Evolutionary conservation across 1,140 invertebrate genomes (phyloP), one percentile per base, ranked within the genome.

Genomic region (Hesperophylax magnus): DNA sequence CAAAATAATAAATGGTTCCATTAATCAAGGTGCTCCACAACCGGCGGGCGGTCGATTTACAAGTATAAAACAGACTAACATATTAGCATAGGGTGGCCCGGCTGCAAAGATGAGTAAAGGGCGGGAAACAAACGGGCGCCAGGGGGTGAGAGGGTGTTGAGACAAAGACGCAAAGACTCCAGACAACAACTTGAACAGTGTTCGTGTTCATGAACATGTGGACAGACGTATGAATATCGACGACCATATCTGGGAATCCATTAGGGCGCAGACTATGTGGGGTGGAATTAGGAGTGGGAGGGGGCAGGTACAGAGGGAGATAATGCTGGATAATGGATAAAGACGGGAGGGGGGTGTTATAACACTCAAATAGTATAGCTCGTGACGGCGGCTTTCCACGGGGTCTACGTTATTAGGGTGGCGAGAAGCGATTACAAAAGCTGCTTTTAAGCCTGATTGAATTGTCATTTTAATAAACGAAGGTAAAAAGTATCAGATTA

Each of bases 131-230:
- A 65, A 15, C 58, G 47, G 14, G 47, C 4, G 69, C n/a, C 17
- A 31, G 63, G 20, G 67, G 69, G 52, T 54, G n/a, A 15, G 20
- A 71, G 69, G 67, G 78, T 52, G 63, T 72, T 52, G 75, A 83
- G 78, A 79, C 78, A 80, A 78, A 79, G 78, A 54, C 79, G 78
- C 79, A 81, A 83, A 81, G 82, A 83, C 78, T 78, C 82, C 79
- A 76, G 72, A 76, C 72, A 60, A 76, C 39, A 47, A 47, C 39
- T 47, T 47, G 11, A 47, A 14, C 39, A 47, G 14, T 47, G 39
- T 47, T 47, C 39, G 22, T 54, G 69, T 72, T 54, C 72, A 61
- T 60, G 72, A 61, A 76, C 72, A 60, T 17, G 82, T 71, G 76
- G 76, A 54, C 78, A 82, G 81, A 74, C 77, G 69, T 71, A 74